Percentiles rank a stretch among this genome's conserved stretches.
Conservation (phyloP, 2,888 invertebrate species). For the Lutraria lutraria region DNA sequence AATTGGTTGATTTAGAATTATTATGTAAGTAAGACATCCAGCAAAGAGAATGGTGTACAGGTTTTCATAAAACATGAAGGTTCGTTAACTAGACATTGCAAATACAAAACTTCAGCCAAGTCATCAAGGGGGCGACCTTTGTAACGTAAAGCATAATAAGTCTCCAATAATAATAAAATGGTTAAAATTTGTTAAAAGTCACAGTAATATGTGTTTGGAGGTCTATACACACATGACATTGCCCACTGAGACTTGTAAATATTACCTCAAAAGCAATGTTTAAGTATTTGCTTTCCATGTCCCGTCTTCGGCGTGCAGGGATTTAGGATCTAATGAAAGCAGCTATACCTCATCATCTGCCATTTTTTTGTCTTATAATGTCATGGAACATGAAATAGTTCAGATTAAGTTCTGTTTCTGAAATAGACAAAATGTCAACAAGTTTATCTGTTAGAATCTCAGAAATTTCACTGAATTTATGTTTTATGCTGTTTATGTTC, state of each 20-base stretch:
- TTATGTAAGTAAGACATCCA: conserved; percentile 35
- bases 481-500: no score
- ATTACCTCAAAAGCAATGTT: conserved; percentile 11
- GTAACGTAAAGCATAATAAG: not conserved
- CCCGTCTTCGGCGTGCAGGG: not conserved
- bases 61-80: conserved; percentile 37
- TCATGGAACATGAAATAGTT: not conserved
- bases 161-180: not conserved
- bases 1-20: no score
- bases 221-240: conserved; percentile 38
- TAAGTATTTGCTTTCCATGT: conserved; percentile 2
- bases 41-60: not conserved
- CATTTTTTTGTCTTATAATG: not conserved
- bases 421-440: no score
- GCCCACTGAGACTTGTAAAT: not conserved
- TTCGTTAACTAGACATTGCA: not conserved
- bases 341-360: not conserved
- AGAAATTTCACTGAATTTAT: not conserved
- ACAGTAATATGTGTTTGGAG: conserved; percentile 6
- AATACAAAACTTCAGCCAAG: not conserved
- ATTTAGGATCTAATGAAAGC: conserved; percentile 11
- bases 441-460: no score
- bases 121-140: conserved; percentile 21
- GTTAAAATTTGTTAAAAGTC: not conserved
- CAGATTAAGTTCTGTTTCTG: no score